Evolutionary conservation across 2,888 invertebrate species (phyloP), one percentile per base, ranked within the genome.

Genomic region (Lissonota sp.): DNA sequence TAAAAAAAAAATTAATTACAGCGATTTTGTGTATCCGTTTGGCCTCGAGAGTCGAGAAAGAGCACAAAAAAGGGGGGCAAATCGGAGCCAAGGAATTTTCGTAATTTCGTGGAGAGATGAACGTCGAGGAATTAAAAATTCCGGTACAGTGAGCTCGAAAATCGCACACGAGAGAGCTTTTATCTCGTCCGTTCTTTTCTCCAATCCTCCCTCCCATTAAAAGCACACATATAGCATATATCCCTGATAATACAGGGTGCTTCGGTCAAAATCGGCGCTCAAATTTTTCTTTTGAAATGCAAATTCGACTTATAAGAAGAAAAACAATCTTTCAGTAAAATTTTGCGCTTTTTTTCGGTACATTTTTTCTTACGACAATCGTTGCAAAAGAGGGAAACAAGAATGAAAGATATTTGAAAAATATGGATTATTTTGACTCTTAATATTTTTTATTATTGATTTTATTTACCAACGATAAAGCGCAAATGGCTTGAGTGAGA

Each of bases 121-220:
- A 44, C 12, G 63, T 53, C 40, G 37, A 55, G 5, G 71, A 78
- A 78, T 78, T 78, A 72, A 78, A 72, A 78, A 78, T 78, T 55
- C 66, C 66, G 53, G 37, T 60, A 39, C 37, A 60, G 16, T 37
- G 64, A 53, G 51, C 39, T 44, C 46, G 37, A 26, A 57, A 37
- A 73, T 72, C 71, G 44, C 51, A 53, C 63, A 42, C 72, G 42
- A 64, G 42, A 64, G 46, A 58, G 66, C 51, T 67, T 66, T 58
- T 60, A 53, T 72, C 66, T 42, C 74, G 26, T 60, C 40, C 16
- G 10, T 60, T 42, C 8, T 12, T 51, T 67, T 44, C 14, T 67
- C 42, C 26, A 26, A 26, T 72, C 53, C 44, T 26, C 26, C 12
- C 57, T 55, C 51, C 12, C n/a, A 14, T 39, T 3, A 3, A 26